Evolutionary conservation across 2,888 invertebrate species (phyloP).

Genomic region (Yponomeuta sedellus): DNA sequence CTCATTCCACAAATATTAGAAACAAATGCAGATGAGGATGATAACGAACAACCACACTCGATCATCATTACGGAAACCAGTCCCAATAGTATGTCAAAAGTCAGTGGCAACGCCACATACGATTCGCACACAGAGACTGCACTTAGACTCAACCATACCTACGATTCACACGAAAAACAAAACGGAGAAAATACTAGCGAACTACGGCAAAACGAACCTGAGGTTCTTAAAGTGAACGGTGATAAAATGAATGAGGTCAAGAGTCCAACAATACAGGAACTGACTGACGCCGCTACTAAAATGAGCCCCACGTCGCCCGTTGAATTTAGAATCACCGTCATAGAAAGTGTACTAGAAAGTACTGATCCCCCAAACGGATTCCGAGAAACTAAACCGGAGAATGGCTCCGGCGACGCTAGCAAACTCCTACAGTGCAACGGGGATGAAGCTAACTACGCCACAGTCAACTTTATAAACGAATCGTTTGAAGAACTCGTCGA

Average conservation of each 20-base stretch:
- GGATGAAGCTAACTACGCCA: slow-evolving; percentile 53
- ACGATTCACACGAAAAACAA: slow-evolving; percentile 37
- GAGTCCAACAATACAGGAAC: slow-evolving; percentile 2
- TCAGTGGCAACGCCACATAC: slow-evolving; percentile 39
- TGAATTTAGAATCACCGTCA: neutral
- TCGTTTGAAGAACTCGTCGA: slow-evolving; percentile 64
- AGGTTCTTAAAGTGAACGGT: slow-evolving; percentile 24
- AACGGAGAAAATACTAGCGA: slow-evolving; percentile 16
- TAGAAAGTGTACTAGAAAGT: neutral
- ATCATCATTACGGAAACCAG: slow-evolving; percentile 59
- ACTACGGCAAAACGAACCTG: neutral
- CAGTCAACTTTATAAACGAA: slow-evolving; percentile 58
- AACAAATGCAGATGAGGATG: slow-evolving; percentile 33
- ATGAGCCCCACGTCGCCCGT: neutral
- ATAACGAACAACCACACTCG: slow-evolving; percentile 65
- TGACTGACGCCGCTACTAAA: neutral
- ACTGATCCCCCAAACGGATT: slow-evolving; percentile 3
- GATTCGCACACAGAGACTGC: slow-evolving; percentile 37
- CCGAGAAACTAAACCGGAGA: neutral
- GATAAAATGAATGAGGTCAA: neutral
- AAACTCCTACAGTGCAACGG: slow-evolving; percentile 38
- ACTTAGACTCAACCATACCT: slow-evolving; percentile 36
- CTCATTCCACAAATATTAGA: slow-evolving; percentile 3
- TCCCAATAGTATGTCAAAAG: slow-evolving; percentile 40
- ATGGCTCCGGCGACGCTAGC: neutral